Evolutionary conservation across 92 coral and sea anemone genomes (phyloP).

Genomic region (Pocillopora grandis): DNA sequence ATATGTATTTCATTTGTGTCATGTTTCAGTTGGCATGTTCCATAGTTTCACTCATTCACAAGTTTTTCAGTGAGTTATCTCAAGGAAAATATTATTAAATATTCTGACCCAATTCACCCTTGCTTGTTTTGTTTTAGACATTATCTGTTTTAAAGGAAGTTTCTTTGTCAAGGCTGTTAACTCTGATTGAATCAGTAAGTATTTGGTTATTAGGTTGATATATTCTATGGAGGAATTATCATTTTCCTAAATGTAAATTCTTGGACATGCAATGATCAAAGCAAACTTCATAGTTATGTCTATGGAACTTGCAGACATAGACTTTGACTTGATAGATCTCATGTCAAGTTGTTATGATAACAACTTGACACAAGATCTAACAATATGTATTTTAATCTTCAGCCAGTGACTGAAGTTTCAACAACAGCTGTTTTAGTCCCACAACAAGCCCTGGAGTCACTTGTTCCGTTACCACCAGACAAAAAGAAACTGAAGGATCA

Average conservation of each 20-base stretch:
- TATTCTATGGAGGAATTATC: not conserved
- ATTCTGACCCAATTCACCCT: not conserved
- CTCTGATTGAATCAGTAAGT: conserved; percentile 79
- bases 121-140: not conserved
- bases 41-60: no score
- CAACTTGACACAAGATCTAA: not conserved
- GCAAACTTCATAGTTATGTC: no score
- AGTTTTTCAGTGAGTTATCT: no score
- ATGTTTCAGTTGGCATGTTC: no score
- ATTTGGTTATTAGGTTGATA: not conserved
- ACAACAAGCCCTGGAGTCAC: conserved; percentile 67
- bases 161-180: conserved; percentile 39
- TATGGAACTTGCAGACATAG: no score
- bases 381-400: not conserved
- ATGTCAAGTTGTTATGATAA: not conserved
- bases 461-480: conserved; percentile 33
- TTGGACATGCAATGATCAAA: not conserved
- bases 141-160: conserved; percentile 60
- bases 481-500: conserved; percentile 14
- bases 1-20: no score
- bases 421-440: conserved; percentile 61
- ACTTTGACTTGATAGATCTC: no score
- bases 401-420: conserved; percentile 60
- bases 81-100: not conserved
- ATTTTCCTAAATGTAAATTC: not conserved